Evolutionary conservation across 2,888 invertebrate species (phyloP), one percentile per base, ranked within the genome.

Genomic region (Luperina nickerlii): DNA sequence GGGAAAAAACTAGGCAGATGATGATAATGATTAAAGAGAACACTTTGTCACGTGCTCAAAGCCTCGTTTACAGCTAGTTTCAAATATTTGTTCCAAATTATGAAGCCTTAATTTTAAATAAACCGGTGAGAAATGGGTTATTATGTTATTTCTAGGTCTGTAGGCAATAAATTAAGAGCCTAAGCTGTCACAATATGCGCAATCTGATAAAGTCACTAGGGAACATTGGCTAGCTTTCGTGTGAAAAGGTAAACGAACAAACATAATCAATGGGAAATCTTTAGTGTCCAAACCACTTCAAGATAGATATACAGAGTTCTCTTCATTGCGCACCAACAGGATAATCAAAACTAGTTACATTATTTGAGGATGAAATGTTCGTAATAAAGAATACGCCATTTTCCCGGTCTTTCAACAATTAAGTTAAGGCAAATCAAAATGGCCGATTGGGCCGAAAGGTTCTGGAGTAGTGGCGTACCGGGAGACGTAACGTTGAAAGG

Each of bases 141-240:
- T 0, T 13, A 38, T 2, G 2, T 1, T 18, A 38, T 78, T 68
- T 78, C 63, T 73, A 67, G 78, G 70, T 79, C 70, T 57, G 15
- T 79, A 63, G 67, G 48, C 20, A 74, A 69, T n/a, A 38, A 24
- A 48, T 24, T 27, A 27, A 45, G 24, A n/a, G 54, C 20, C n/a
- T 18, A 27, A 13, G 42, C 62, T 79, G 45, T 67, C 70, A 62
- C 57, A 78, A 84, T 79, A 79, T 82, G 51, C 20, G 74, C 65
- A 62, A 83, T 79, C 70, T 79, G 84, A 83, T 83, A 73, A 70
- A 57, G 15, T 62, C 7, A 62, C n/a, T 57, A n/a, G 24, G 8
- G 8, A 79, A 48, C 15, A 71, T 20, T 24, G 57, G 20, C 7
- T 63, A 38, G 15, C 38, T 48, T 76, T 68, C 18, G 18, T 67